A percentile compares a stretch with the other conserved stretches of the same genome.
These are phyloP conservation scores for Leptonema lineaticorne DNA, from an alignment of 1,140 invertebrate species.

Conservation along the genomic window DNA sequence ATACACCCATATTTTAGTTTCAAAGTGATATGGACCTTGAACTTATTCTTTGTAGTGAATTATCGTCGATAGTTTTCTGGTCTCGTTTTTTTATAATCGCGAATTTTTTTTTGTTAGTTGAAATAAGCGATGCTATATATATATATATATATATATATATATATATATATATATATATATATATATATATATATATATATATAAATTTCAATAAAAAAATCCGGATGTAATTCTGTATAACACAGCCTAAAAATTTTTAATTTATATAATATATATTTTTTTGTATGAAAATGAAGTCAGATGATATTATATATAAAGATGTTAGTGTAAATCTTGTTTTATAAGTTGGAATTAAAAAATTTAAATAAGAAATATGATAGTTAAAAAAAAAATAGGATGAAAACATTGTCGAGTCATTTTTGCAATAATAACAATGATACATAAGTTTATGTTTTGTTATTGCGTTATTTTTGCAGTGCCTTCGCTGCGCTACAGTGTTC, in stretches of 20 bases:
- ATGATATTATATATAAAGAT: too few species aligned
- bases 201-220: neutral
- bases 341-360: too few species aligned
- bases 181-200: neutral
- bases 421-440: neutral
- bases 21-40: too few species aligned
- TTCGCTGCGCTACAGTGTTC: constrained; percentile 35
- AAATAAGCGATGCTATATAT: neutral
- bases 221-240: neutral
- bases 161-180: neutral
- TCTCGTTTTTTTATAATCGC: too few species aligned
- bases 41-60: too few species aligned
- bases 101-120: too few species aligned
- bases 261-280: neutral
- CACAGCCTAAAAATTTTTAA: neutral
- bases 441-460: neutral
- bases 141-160: neutral
- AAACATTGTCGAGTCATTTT: neutral
- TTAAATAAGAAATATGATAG: too few species aligned
- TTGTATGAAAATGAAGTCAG: neutral
- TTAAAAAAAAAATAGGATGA: too few species aligned
- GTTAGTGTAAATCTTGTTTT: too few species aligned
- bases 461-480: constrained; percentile 23
- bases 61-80: too few species aligned
- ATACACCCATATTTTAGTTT: too few species aligned